A percentile compares a stretch with the other conserved stretches of the same genome.
phyloP scores from a whole-genome alignment of 1,140 invertebrate genomes.

The Penaeus chinensis region DNA sequence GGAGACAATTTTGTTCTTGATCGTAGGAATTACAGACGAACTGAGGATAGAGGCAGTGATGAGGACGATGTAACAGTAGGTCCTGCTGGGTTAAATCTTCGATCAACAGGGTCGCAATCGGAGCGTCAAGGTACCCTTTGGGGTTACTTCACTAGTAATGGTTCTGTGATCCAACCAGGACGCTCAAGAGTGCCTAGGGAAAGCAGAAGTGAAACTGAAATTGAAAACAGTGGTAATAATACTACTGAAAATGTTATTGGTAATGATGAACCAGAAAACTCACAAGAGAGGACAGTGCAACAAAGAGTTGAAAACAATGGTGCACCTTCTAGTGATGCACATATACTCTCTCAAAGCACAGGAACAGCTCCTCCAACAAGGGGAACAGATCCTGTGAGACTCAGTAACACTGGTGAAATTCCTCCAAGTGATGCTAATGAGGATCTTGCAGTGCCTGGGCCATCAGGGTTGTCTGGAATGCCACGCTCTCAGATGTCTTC shows the following conservation, averaged over 20 bases:
- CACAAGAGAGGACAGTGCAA: not conserved
- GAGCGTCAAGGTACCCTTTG: constrained; percentile 1
- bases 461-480: constrained; percentile 41
- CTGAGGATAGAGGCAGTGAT: constrained; percentile 28
- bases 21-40: constrained; percentile 27
- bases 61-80: constrained; percentile 20
- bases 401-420: too few species aligned
- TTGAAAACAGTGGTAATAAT: constrained; percentile 11
- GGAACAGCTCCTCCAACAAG: not conserved
- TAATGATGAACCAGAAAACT: constrained; percentile 3
- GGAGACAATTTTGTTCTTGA: constrained; percentile 4
- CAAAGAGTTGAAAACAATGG: too few species aligned
- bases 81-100: not conserved
- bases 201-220: not conserved
- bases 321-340: too few species aligned
- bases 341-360: too few species aligned
- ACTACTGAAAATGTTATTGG: not conserved
- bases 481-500: constrained; percentile 19
- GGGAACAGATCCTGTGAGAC: not conserved
- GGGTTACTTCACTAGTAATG: constrained; percentile 8
- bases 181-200: constrained; percentile 1
- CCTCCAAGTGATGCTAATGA: constrained; percentile 27
- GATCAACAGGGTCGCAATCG: constrained; percentile 5
- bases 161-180: constrained; percentile 14
- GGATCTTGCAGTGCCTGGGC: constrained; percentile 48